Evolutionary conservation across 1,140 invertebrate genomes (phyloP).

Genomic region (Drosophila funebris): DNA sequence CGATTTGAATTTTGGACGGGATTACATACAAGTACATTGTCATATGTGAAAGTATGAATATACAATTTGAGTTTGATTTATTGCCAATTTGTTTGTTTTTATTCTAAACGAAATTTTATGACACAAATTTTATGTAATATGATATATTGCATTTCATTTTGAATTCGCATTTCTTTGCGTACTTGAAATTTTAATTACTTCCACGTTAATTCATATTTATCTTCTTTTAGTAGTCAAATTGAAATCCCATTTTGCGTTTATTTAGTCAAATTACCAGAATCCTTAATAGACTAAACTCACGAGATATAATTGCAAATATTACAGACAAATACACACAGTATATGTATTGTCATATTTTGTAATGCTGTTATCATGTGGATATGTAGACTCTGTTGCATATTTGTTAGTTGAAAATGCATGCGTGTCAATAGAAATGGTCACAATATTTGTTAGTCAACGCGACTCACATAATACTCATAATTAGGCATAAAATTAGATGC

Average conservation of each 20-base stretch:
- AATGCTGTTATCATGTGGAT: neutral
- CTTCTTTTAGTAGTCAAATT: no score
- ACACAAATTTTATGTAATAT: no score
- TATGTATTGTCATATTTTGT: no score
- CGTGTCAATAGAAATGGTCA: neutral
- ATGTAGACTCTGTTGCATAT: constrained; percentile 26
- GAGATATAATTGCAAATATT: no score
- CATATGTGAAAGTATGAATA: constrained; percentile 11
- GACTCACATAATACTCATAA: neutral
- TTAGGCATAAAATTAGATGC: neutral
- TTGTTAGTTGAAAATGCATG: constrained; percentile 12
- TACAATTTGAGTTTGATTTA: constrained; percentile 39
- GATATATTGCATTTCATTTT: no score
- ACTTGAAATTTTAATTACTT: no score
- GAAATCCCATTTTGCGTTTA: no score
- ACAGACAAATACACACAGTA: no score
- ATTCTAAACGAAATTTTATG: neutral
- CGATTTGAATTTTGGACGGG: constrained; percentile 20
- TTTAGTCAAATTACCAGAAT: no score
- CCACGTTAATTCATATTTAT: no score
- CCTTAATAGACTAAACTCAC: no score
- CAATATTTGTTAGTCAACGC: neutral
- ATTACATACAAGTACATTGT: constrained; percentile 3
- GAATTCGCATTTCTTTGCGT: no score
- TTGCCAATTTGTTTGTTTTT: constrained; percentile 21